These are phyloP conservation scores for Astyanax mexicanus DNA, from an alignment of 2,797 vertebrate genomes.

Conservation along the genomic window DNA sequence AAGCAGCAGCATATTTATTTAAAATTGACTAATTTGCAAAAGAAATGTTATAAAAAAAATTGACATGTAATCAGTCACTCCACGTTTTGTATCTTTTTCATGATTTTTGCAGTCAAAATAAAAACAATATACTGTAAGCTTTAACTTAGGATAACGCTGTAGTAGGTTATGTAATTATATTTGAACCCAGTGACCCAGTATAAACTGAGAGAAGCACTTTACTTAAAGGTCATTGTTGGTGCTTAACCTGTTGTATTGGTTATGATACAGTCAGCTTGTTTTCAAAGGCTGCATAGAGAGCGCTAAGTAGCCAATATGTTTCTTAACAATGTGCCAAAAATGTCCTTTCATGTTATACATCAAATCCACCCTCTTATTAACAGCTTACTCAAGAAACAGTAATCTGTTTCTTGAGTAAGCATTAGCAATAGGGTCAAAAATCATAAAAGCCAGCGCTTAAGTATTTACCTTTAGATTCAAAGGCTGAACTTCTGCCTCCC, in stretches of 20 bases:
- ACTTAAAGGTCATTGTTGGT: neutral
- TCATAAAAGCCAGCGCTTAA: neutral
- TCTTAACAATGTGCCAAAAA: too few species aligned
- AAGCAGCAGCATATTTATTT: too few species aligned
- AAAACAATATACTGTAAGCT: too few species aligned
- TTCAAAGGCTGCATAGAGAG: neutral
- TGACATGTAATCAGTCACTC: too few species aligned
- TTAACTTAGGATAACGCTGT: neutral
- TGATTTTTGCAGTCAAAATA: too few species aligned
- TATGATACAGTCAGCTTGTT: neutral
- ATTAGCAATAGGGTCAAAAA: neutral
- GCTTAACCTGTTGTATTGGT: neutral
- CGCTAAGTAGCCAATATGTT: neutral
- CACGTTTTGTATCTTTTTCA: too few species aligned
- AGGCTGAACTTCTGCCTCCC: neutral
- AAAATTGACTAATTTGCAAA: too few species aligned
- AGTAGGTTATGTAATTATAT: neutral
- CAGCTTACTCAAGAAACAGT: too few species aligned
- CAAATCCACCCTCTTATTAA: neutral
- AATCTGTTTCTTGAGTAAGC: neutral
- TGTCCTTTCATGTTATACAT: too few species aligned
- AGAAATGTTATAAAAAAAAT: too few species aligned
- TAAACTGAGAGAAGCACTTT: neutral
- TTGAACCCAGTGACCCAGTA: neutral
- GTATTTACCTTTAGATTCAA: neutral